Base-by-base conservation (phyloP, 2,888 invertebrate genomes). In the Pterobdella sp. region DNA sequence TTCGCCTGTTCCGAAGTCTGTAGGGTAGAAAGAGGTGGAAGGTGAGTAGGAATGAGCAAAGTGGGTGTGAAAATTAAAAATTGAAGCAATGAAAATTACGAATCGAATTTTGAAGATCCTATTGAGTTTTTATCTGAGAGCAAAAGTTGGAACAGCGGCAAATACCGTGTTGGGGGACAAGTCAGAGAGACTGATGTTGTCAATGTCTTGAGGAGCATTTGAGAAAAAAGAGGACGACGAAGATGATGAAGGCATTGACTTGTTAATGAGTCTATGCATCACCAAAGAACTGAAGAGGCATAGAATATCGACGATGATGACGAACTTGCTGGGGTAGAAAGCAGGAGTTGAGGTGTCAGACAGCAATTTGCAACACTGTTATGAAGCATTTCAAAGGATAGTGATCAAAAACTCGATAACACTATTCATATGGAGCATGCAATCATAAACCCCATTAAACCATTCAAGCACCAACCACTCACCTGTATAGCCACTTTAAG, bases 271-370 rank as follows among this genome's bases (percentile, higher is more conserved):
- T 72, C 84, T 78, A 26, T 81, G 80, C 77, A 79, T 83, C 32
- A 84, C 84, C 37, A 83, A 78, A 35, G 77, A 79, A 80, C 86
- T 86, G 86, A 98, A 97, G 77, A 91, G 92, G 83, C 97, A 95
- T 78, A 98, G 86, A 78, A 96, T 92, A 83, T 98, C 96, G 18
- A 94, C 94, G 73, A 97, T 90, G 26, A 97, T 87, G 49, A 95
- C 93, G 87, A 94, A 98, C 86, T 97, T 96, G 84, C 94, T 94
- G 0, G 97, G 97, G 86, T 97, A 98, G 85, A 97, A 98, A 79
- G 91, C 91, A 81, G 94, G 88, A 0, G 92, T 94, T 74, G 89
- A 89, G 1, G 91, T 90, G 82, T 95, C 94, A 1, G 91, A 89
- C 72, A 98, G 85, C 79, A 96, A 86, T 85, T 96, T 95, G 52